Base-by-base conservation (phyloP, 2,113 vertebrate genomes). In the Eudyptes chrysolophus region DNA sequence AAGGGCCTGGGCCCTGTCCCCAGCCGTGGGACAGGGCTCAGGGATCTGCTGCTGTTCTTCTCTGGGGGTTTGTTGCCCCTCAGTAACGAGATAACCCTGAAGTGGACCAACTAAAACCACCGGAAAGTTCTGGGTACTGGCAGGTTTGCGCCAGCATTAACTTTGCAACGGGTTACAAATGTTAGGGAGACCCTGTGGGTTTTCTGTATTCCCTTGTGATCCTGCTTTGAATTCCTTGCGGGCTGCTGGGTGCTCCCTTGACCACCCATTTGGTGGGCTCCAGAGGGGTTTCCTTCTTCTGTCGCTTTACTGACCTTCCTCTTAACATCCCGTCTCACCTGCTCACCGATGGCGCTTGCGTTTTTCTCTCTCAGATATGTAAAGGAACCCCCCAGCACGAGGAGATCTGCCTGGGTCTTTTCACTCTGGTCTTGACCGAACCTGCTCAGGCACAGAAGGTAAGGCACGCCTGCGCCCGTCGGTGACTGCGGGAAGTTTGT, bases 361-460 rank as follows among this genome's bases (percentile, higher is more conserved):
- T 58, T 49, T 38, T 92, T 25, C 54, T 38, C 16, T 15, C 46
- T 11, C 90, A 99, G 99, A 99, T 99, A 20, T 99, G 99, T 94
- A 99, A 99, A 97, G 99, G 99, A 5, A 98, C 98, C 26, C 98
- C 99, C 34, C 99, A 99, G 89, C 99, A 99, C 4, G 99, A 99
- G 84, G 99, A 99, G 77, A 98, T 99, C 36, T 99, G 99, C 97
- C 98, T 99, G 83, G 99, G 99, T 6, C 99, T 99, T 17, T 99
- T 99, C 96, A 98, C 98, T 0, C 94, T 99, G 55, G 98, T 99
- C 57, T 98, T 99, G 25, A 99, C 98, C 0, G 99, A 99, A 4
- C 98, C 99, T 0, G 4, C 98, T 6, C 99, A 99, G 97, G 99
- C 99, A 0, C 99, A 99, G 97, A 99, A 99, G 98, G 99, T 99